Percentiles rank a stretch among this genome's conserved stretches.
Conservation (phyloP, 1,140 invertebrate species). For the Bombus superbus region DNA sequence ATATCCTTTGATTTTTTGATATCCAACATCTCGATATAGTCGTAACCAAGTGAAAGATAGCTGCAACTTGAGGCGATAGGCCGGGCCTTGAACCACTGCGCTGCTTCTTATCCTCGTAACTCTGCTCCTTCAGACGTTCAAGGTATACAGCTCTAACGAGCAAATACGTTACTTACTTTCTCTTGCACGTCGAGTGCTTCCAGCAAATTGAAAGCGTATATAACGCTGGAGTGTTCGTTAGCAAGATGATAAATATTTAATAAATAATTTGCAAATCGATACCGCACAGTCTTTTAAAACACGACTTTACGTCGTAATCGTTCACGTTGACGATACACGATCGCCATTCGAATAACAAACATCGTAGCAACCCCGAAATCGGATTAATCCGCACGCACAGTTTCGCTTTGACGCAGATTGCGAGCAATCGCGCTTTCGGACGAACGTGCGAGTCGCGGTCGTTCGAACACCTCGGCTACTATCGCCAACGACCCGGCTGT, state of each 20-base stretch:
- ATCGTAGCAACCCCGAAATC: too few relatives aligned
- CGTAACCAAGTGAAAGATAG: too few relatives aligned
- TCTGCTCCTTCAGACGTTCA: neutral
- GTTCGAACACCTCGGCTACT: constrained; percentile 15
- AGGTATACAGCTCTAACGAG: neutral
- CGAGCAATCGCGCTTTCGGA: neutral
- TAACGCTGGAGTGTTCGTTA: neutral
- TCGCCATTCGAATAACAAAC: too few relatives aligned
- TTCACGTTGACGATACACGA: neutral
- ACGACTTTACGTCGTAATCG: neutral
- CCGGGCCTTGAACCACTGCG: neutral
- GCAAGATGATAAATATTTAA: neutral
- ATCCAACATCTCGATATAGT: too few relatives aligned
- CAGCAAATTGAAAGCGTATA: neutral
- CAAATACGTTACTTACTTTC: neutral
- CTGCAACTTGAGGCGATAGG: too few relatives aligned
- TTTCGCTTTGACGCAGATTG: neutral
- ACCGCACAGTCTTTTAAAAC: neutral
- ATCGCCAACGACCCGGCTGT: neutral
- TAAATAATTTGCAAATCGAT: neutral
- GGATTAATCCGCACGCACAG: too few relatives aligned
- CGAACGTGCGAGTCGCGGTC: neutral
- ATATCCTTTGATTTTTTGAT: too few relatives aligned
- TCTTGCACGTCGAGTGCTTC: neutral
- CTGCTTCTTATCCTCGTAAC: neutral